Evolutionary conservation across 2,888 invertebrate species (phyloP).

Genomic region (Drosophila nigritarsus): DNA sequence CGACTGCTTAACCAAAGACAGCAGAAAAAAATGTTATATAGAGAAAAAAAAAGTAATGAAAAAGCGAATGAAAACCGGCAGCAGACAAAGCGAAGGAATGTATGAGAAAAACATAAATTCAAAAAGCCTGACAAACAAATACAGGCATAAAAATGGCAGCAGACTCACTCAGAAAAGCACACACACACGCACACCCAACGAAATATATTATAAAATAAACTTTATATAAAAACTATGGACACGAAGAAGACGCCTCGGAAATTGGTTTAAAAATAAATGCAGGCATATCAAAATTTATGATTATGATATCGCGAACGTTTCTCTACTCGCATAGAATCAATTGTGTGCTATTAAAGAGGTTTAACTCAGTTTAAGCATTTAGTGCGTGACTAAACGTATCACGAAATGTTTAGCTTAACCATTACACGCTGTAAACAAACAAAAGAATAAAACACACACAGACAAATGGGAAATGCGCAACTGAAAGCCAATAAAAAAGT

Average conservation of each 20-base stretch:
- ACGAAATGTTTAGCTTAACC: slow-evolving; percentile 61
- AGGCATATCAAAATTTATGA: slow-evolving; percentile 69
- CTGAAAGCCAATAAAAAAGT: slow-evolving; percentile 77
- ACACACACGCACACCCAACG: slow-evolving; percentile 8
- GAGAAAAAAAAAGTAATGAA: slow-evolving; percentile 45
- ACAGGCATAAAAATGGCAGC: slow-evolving; percentile 52
- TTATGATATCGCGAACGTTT: slow-evolving; percentile 52
- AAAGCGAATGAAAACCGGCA: slow-evolving; percentile 55
- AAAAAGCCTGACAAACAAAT: slow-evolving; percentile 75
- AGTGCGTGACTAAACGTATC: slow-evolving; percentile 36
- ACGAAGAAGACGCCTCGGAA: slow-evolving; percentile 37
- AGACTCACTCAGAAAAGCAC: slow-evolving; percentile 23
- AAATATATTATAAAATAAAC: slow-evolving; percentile 58
- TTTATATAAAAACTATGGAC: slow-evolving; percentile 72
- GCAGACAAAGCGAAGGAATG: slow-evolving; percentile 72
- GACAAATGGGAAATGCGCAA: slow-evolving; percentile 75
- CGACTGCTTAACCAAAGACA: slow-evolving; percentile 29
- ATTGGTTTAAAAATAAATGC: slow-evolving; percentile 78
- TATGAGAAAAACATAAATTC: slow-evolving; percentile 77
- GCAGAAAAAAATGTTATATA: slow-evolving; percentile 23
- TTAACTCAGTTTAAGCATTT: slow-evolving; percentile 25
- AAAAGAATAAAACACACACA: slow-evolving; percentile 22
- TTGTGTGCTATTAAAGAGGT: slow-evolving; percentile 46
- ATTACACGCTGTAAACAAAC: slow-evolving; percentile 48
- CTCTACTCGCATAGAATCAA: slow-evolving; percentile 31